These are phyloP conservation scores for Acrocephalus kingi DNA, from an alignment of 2,113 vertebrate genomes.

Conservation along the genomic window DNA sequence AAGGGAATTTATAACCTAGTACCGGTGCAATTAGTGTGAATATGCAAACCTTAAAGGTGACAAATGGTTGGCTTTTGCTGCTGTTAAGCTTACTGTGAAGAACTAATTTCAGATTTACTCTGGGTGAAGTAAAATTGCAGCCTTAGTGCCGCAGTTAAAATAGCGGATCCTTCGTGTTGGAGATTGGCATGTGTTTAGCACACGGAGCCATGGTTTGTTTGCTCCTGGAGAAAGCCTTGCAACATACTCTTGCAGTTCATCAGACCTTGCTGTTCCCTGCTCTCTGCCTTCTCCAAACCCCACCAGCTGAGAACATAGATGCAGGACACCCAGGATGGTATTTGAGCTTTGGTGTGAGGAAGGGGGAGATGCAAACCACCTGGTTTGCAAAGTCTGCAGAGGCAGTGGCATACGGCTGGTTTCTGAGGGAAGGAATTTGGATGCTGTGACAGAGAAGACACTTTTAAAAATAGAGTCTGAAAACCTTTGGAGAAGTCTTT, in stretches of 20 bases:
- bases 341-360: neutral
- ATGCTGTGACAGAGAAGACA: conserved; percentile 35
- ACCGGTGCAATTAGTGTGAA: conserved; percentile 63
- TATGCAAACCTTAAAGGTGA: conserved; percentile 65
- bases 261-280: neutral
- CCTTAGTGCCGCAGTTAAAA: neutral
- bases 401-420: neutral
- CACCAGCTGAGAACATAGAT: neutral
- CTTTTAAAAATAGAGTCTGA: conserved; percentile 33
- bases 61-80: conserved; percentile 48
- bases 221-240: neutral
- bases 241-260: neutral
- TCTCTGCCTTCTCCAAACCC: neutral
- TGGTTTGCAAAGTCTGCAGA: conserved; percentile 6
- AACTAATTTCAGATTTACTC: neutral
- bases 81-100: neutral
- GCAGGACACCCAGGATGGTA: neutral
- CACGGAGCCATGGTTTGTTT: neutral
- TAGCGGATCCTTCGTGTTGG: neutral
- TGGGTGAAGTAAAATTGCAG: conserved; percentile 8
- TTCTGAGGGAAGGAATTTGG: neutral
- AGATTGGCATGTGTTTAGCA: conserved; percentile 32
- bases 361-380: neutral
- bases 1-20: conserved; percentile 61
- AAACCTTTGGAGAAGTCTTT: conserved; percentile 45